These are phyloP conservation scores for Ethmia dodecea DNA, from an alignment of 2,888 invertebrate species.

Conservation along the genomic window DNA sequence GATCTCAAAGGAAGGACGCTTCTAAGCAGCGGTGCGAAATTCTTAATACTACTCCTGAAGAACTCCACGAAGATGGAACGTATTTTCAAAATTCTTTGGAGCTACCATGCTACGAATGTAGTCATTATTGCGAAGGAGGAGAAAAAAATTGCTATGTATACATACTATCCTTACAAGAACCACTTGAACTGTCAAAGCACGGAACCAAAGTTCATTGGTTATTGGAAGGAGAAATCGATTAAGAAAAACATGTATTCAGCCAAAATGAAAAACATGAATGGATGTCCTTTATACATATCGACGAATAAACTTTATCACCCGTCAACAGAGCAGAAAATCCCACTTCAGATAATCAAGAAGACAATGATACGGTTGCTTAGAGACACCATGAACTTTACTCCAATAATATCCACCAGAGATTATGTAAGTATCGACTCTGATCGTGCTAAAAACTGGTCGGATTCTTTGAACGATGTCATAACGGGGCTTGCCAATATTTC, in stretches of 20 bases:
- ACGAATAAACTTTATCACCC: slow-evolving; percentile 49
- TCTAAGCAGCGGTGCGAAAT: slow-evolving; percentile 40
- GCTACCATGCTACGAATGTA: slow-evolving; percentile 39
- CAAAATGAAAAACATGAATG: slow-evolving; percentile 51
- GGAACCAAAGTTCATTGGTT: slow-evolving; percentile 34
- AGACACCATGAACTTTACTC: slow-evolving; percentile 51
- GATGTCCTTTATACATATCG: slow-evolving; percentile 53
- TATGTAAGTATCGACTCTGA: slow-evolving; percentile 52
- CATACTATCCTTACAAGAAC: slow-evolving; percentile 48
- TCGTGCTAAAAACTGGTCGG: slow-evolving; percentile 49
- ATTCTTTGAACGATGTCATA: slow-evolving; percentile 50
- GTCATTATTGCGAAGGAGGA: slow-evolving; percentile 32
- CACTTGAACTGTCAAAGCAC: slow-evolving; percentile 44
- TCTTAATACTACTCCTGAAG: slow-evolving; percentile 38
- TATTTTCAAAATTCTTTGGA: slow-evolving; percentile 44
- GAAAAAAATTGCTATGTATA: slow-evolving; percentile 33
- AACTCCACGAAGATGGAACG: slow-evolving; percentile 33
- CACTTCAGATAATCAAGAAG: slow-evolving; percentile 46
- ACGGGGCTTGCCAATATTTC: slow-evolving; percentile 48
- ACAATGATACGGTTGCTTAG: slow-evolving; percentile 38
- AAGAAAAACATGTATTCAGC: slow-evolving; percentile 36
- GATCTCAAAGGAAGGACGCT: slow-evolving; percentile 46
- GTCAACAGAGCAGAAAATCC: slow-evolving; percentile 39
- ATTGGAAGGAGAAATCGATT: slow-evolving; percentile 26
- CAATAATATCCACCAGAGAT: slow-evolving; percentile 42